These are phyloP conservation scores for Enteromius fasciolatus DNA, from an alignment of 2,797 vertebrate genomes.

Conservation along the genomic window DNA sequence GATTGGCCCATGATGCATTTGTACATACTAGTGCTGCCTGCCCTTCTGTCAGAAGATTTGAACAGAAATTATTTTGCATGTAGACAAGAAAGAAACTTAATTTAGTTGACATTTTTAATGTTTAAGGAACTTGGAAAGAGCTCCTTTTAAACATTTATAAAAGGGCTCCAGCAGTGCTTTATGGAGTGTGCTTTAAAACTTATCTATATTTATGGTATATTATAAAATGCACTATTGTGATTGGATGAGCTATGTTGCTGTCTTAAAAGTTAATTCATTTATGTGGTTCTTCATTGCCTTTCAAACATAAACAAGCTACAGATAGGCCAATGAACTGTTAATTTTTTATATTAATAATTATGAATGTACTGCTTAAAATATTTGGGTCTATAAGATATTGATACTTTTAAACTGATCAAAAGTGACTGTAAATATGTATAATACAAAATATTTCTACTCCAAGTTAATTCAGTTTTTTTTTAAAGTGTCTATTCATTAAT, in stretches of 20 bases:
- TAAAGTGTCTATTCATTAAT: neutral
- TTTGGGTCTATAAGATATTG: neutral
- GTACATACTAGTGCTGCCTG: neutral
- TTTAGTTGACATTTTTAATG: slow-evolving; percentile 9
- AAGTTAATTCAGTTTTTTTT: neutral
- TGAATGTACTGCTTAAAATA: neutral
- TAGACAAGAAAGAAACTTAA: neutral
- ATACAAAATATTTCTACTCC: neutral
- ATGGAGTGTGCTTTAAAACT: neutral
- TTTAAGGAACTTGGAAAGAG: slow-evolving; percentile 12
- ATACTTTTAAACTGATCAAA: neutral
- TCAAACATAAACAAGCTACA: neutral
- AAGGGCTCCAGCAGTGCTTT: neutral
- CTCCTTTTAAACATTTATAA: neutral
- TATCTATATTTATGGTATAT: slow-evolving; percentile 21
- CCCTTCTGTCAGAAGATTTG: neutral
- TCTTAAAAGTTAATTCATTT: neutral
- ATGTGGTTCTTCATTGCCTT: neutral
- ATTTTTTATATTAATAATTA: neutral
- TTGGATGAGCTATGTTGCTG: neutral
- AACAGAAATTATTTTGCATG: neutral
- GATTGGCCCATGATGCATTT: slow-evolving; percentile 1
- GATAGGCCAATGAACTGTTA: neutral
- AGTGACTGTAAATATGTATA: neutral
- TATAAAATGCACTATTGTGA: slow-evolving; percentile 3